Evolutionary conservation across 2,888 invertebrate species (phyloP).

Genomic region (Tachina fera): DNA sequence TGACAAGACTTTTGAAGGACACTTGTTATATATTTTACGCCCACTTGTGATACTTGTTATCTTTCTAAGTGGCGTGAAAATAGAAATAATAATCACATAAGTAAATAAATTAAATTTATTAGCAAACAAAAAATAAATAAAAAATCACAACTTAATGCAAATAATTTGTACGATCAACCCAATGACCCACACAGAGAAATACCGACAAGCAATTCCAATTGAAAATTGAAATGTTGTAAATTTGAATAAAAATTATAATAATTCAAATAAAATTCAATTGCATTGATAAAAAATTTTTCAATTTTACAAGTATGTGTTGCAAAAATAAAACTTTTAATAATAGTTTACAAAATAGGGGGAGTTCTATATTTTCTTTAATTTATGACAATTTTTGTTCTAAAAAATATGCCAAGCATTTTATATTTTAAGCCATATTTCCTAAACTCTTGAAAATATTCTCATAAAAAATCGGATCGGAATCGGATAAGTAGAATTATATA

Average conservation of each 20-base stretch:
- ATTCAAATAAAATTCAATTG: constrained; percentile 38
- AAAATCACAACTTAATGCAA: constrained; percentile 62
- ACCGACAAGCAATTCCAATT: constrained; percentile 49
- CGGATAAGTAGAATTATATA: no score
- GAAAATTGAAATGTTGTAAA: constrained; percentile 65
- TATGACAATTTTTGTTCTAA: no score
- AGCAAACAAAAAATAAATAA: no score
- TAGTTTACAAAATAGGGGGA: constrained; percentile 8
- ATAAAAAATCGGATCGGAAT: no score
- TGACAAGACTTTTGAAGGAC: constrained; percentile 68
- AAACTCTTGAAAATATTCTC: no score
- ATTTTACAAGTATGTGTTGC: neutral
- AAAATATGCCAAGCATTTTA: no score
- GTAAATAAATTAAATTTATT: constrained; percentile 36
- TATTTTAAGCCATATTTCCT: no score
- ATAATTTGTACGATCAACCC: constrained; percentile 70
- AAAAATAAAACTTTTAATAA: constrained; percentile 13
- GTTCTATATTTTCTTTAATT: neutral
- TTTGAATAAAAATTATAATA: constrained; percentile 44
- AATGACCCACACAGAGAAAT: constrained; percentile 66
- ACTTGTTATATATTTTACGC: constrained; percentile 66
- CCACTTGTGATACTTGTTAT: constrained; percentile 63
- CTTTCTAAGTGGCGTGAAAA: constrained; percentile 63
- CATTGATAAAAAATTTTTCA: neutral
- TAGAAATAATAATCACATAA: neutral